These are phyloP conservation scores for Ostrea denselamellosa DNA, from an alignment of 1,140 invertebrate species.

Conservation along the genomic window DNA sequence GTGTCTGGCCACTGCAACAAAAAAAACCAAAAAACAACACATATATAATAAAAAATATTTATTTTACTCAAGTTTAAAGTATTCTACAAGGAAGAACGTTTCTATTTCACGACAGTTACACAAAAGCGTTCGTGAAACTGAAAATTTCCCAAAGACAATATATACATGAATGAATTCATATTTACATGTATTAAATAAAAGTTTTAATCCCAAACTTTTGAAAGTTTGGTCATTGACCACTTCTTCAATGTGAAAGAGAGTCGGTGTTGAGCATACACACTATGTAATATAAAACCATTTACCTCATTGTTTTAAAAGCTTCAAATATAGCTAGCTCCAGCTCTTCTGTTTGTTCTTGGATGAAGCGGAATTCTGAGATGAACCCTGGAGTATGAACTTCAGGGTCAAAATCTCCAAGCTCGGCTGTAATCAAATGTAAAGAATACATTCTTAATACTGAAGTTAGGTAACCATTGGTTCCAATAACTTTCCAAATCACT, in stretches of 20 bases:
- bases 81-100: too few relatives aligned
- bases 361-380: constrained; percentile 98
- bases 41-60: not conserved
- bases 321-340: constrained; percentile 93
- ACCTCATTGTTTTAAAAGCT: constrained; percentile 89
- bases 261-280: too few relatives aligned
- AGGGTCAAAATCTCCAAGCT: constrained; percentile 97
- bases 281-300: constrained; percentile 55
- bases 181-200: too few relatives aligned
- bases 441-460: too few relatives aligned
- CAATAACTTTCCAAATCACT: too few relatives aligned
- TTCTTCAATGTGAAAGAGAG: too few relatives aligned
- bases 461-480: too few relatives aligned
- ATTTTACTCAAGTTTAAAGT: not conserved
- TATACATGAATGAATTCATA: not conserved
- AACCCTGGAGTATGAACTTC: constrained; percentile 93
- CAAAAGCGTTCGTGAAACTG: too few relatives aligned
- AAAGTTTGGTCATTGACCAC: too few relatives aligned
- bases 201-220: too few relatives aligned
- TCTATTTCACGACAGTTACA: not conserved
- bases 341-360: constrained; percentile 89
- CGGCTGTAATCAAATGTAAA: constrained; percentile 83
- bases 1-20: constrained; percentile 83
- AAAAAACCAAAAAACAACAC: not conserved
- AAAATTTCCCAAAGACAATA: too few relatives aligned